Percentiles rank a stretch among this genome's conserved stretches.
Conservation (phyloP, 2,797 vertebrate species). For the Dryobates pubescens region DNA sequence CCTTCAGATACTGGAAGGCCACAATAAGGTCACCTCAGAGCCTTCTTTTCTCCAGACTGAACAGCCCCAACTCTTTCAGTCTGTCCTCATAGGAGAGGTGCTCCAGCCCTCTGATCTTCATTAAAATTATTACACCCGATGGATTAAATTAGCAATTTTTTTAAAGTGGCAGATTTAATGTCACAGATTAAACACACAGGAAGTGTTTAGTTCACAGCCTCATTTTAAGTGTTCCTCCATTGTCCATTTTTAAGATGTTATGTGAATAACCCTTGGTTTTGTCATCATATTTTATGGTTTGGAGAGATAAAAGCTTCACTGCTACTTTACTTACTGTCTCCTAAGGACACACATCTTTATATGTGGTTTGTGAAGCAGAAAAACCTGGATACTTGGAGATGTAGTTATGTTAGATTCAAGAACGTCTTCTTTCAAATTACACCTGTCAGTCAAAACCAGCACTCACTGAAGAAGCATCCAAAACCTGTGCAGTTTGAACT, state of each 20-base stretch:
- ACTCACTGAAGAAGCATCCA: neutral
- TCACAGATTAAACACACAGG: neutral
- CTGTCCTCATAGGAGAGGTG: too few relatives aligned
- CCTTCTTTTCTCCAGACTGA: too few relatives aligned
- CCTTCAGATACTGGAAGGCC: too few relatives aligned
- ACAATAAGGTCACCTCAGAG: too few relatives aligned
- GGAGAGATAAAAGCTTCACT: conserved; percentile 27
- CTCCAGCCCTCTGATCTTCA: too few relatives aligned
- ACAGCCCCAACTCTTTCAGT: too few relatives aligned
- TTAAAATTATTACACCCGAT: neutral
- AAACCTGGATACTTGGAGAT: neutral
- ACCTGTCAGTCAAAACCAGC: neutral
- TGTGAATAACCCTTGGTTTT: neutral
- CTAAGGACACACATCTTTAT: conserved; percentile 26
- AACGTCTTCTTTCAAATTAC: conserved; percentile 48
- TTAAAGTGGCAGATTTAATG: neutral
- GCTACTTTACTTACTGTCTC: conserved; percentile 11
- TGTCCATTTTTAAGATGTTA: neutral
- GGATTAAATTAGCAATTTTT: neutral
- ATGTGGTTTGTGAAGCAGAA: conserved; percentile 29
- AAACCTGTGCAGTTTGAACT: neutral
- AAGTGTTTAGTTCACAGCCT: neutral
- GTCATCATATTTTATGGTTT: neutral
- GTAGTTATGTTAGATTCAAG: conserved; percentile 13
- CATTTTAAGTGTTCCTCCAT: neutral